phyloP scores from a whole-genome alignment of 2,113 vertebrate genomes.

The Myiozetetes cayanensis region DNA sequence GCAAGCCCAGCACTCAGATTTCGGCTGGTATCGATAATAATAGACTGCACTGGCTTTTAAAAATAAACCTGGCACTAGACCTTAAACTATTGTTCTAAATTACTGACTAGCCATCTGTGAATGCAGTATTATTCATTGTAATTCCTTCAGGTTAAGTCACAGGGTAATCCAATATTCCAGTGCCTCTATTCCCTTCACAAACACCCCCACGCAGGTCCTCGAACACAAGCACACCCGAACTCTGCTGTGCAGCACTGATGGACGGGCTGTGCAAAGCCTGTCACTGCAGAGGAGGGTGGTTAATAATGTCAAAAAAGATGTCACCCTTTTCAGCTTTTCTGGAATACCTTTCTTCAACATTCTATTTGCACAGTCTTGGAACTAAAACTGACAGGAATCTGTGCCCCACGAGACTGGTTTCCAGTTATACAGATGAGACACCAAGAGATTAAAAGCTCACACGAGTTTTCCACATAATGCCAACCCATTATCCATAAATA shows the following conservation, averaged over 20 bases:
- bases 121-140: background rate
- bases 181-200: background rate
- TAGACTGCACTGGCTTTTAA: background rate
- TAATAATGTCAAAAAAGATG: background rate
- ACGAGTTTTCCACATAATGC: background rate
- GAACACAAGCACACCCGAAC: background rate
- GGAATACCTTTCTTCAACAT: conserved; percentile 3
- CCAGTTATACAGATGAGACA: conserved; percentile 31
- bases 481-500: background rate
- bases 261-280: rapidly evolving
- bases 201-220: background rate
- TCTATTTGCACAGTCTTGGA: background rate
- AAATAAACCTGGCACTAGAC: background rate
- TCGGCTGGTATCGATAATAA: background rate
- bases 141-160: background rate
- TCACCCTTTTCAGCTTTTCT: background rate
- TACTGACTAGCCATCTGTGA: background rate
- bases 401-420: conserved; percentile 5
- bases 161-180: background rate
- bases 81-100: background rate
- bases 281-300: background rate
- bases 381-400: conserved; percentile 46
- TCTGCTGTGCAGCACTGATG: rapidly evolving
- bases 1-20: background rate
- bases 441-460: background rate